These are phyloP conservation scores for Polyommatus icarus DNA, from an alignment of 2,888 invertebrate species.

Conservation along the genomic window DNA sequence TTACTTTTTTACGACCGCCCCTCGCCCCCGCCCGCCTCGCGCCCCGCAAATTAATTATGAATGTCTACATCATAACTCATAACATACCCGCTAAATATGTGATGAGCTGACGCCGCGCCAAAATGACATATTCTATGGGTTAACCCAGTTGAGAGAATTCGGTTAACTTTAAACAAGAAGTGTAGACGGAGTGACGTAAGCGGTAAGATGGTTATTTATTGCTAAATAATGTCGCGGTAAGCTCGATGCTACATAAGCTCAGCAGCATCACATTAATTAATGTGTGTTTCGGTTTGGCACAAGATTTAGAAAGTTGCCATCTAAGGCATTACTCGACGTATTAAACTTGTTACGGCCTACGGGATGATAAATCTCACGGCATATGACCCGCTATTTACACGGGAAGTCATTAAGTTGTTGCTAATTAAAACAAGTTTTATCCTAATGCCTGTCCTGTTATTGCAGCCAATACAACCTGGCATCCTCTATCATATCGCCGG, in stretches of 20 bases:
- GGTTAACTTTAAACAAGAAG: not conserved
- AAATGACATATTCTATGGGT: not conserved
- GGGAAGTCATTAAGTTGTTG: not conserved
- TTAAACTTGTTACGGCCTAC: not conserved
- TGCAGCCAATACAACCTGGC: too few relatives aligned
- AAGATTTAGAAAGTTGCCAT: not conserved
- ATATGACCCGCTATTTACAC: not conserved
- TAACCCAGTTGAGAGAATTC: not conserved
- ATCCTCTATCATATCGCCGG: too few relatives aligned
- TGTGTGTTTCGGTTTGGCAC: not conserved
- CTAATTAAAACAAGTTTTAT: not conserved
- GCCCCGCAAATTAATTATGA: constrained; percentile 45
- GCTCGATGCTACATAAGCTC: not conserved
- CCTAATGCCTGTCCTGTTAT: not conserved
- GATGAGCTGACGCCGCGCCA: not conserved
- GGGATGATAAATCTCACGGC: not conserved
- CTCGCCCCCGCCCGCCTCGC: constrained; percentile 21
- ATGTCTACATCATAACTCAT: constrained; percentile 38
- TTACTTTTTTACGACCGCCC: constrained; percentile 49
- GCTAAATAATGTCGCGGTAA: not conserved
- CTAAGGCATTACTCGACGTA: not conserved
- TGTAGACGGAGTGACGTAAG: not conserved
- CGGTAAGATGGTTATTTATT: not conserved
- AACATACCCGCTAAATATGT: constrained; percentile 9
- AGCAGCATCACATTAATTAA: not conserved